phyloP scores from a whole-genome alignment of 1,140 invertebrate species.

The Euura saliciscinereae region DNA sequence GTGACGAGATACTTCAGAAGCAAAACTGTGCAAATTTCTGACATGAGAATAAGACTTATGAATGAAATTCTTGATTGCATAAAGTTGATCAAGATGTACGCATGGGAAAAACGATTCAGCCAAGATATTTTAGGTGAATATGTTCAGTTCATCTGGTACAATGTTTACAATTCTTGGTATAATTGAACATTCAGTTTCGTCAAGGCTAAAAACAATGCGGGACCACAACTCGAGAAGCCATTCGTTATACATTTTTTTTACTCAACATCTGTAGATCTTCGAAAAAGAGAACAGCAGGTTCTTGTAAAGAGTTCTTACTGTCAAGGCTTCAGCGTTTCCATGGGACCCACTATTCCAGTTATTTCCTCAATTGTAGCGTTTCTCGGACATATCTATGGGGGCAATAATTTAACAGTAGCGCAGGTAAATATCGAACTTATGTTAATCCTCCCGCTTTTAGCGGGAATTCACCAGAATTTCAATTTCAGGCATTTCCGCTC shows the following conservation, averaged over 20 bases:
- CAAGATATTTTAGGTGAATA: conserved; percentile 48
- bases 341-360: conserved; percentile 67
- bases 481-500: conserved; percentile 53
- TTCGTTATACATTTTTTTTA: too few species aligned
- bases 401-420: conserved; percentile 63
- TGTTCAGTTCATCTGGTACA: not conserved
- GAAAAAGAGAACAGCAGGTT: conserved; percentile 62
- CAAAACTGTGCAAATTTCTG: conserved; percentile 63
- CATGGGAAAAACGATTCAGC: conserved; percentile 59
- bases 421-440: too few species aligned
- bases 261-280: conserved; percentile 55
- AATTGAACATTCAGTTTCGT: too few species aligned
- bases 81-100: conserved; percentile 85
- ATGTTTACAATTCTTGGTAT: too few species aligned
- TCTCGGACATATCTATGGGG: conserved; percentile 65
- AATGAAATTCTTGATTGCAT: conserved; percentile 59
- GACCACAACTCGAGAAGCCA: too few species aligned
- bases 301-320: conserved; percentile 66
- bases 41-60: conserved; percentile 55
- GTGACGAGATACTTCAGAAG: conserved; percentile 57
- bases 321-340: conserved; percentile 67
- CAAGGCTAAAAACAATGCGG: not conserved
- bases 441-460: not conserved
- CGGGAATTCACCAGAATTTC: not conserved
- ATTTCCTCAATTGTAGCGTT: conserved; percentile 70